Base-by-base conservation (phyloP, 2,797 vertebrate genomes). In the Liasis olivaceus region DNA sequence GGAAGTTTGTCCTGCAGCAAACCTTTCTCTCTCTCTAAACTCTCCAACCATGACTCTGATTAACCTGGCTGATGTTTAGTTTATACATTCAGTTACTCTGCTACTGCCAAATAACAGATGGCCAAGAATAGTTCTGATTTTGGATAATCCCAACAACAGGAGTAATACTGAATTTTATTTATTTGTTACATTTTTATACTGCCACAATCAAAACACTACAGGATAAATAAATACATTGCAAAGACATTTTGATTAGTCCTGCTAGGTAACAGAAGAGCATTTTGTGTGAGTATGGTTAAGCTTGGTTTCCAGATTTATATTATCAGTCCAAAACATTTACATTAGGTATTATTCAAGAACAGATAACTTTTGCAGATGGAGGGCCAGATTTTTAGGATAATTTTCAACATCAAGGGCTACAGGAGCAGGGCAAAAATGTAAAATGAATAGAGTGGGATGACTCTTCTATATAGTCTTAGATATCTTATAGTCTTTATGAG, bases 41-140 rank as follows among this genome's bases (percentile, higher is more conserved):
- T 58, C 87, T 5, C 17, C 63, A 81, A 15, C n/a, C 59, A 59
- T 42, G 94, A 93, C 4, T 4, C 58, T 90, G 92, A 28, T 95
- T 47, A 94, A 84, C 26, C 91, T 64, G 9, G 86, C 2, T 36
- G 31, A 2, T 88, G 69, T 1, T 9, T 90, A n/a, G 69, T 58
- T 91, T 26, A 89, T 62, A 63, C 31, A 36, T 91, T 85, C 54
- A 88, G 11, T 15, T 47, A 94, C 66, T 84, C 51, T 6, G n/a
- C 1, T 84, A 89, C 56, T 93, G 91, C 85, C 13, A 89, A 17
- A 2, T 77, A 81, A 14, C 87, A 42, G 6, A 58, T 0, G 0
- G 24, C 28, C 28, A 69, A 72, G 14, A 91, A 42, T 13, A 59
- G 92, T 81, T 92, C 84, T 31, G 59, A 36, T 58, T 84, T 87